Evolutionary conservation across 2,888 invertebrate genomes (phyloP), one percentile per base, ranked within the genome.

Genomic region (Lasioglossum leucozonium): DNA sequence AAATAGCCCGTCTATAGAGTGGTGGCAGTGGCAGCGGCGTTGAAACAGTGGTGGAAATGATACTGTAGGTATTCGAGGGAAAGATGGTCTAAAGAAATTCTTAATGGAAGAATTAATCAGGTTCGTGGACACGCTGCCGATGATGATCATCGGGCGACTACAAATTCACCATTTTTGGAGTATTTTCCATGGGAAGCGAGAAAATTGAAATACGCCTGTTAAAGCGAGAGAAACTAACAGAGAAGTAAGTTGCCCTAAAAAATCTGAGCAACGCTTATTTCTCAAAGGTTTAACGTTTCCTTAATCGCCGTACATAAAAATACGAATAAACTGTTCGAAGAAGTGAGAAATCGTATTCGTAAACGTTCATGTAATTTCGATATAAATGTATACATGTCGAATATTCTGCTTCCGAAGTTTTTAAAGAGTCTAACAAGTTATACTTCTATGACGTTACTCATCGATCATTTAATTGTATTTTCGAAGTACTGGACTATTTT

Each of bases 81-180:
- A 84, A 78, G 85, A 83, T 81, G 72, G 67, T 55, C 72, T 37
- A 78, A 77, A 84, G 58, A 77, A 78, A 67, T 80, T 85, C 75
- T 87, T 83, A 74, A 88, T 88, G 90, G 85, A 87, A 88, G 83
- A 89, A 89, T 84, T 82, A 79, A 84, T 86, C 74, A 82, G 65
- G 79, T 73, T 72, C 58, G 77, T 72, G 44, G 79, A 79, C 87
- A 80, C 78, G 84, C 76, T 79, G 82, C 72, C 77, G 81, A 86
- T 85, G 47, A 87, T 87, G 77, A 87, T 86, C 30, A 87, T 88
- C 80, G 79, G 86, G 74, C 62, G 62, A 26, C 8, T 51, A 65
- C 37, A 65, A 81, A 91, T 87, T 86, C 82, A 90, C 83, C 88
- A 72, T 77, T 75, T 80, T 74, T 75, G 76, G 82, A 51, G 58